phyloP scores from a whole-genome alignment of 2,113 vertebrate species.

The Terrapene triunguis region DNA sequence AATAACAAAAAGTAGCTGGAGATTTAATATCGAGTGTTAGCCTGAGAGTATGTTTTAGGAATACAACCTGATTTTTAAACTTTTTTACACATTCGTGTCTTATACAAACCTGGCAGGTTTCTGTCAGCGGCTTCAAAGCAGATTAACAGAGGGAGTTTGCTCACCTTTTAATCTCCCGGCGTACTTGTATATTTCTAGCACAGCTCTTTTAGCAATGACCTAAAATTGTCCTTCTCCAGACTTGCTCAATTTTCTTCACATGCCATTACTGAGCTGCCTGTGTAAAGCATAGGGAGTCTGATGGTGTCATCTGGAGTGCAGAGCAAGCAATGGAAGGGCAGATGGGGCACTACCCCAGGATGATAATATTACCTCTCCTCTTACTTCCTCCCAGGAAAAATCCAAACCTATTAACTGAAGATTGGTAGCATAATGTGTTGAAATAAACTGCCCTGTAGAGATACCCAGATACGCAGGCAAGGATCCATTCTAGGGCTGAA shows the following conservation, averaged over 20 bases:
- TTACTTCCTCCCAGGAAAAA: background rate
- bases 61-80: constrained; percentile 30
- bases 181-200: background rate
- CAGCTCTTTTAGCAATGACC: background rate
- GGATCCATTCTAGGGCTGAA: background rate
- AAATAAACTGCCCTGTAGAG: background rate
- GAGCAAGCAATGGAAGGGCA: background rate
- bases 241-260: background rate
- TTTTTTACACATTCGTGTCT: background rate
- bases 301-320: background rate
- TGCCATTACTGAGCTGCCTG: background rate
- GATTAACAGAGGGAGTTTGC: background rate
- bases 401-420: background rate
- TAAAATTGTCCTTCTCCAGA: constrained; percentile 1
- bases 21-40: constrained; percentile 29
- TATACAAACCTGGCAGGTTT: constrained; percentile 3
- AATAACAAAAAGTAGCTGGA: constrained; percentile 23
- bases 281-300: background rate
- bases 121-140: background rate
- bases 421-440: background rate
- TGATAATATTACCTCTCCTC: background rate
- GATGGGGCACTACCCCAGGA: background rate
- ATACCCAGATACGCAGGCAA: background rate
- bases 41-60: constrained; percentile 18
- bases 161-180: background rate